phyloP scores from a whole-genome alignment of 2,797 vertebrate species.

The Cottoperca gobio region DNA sequence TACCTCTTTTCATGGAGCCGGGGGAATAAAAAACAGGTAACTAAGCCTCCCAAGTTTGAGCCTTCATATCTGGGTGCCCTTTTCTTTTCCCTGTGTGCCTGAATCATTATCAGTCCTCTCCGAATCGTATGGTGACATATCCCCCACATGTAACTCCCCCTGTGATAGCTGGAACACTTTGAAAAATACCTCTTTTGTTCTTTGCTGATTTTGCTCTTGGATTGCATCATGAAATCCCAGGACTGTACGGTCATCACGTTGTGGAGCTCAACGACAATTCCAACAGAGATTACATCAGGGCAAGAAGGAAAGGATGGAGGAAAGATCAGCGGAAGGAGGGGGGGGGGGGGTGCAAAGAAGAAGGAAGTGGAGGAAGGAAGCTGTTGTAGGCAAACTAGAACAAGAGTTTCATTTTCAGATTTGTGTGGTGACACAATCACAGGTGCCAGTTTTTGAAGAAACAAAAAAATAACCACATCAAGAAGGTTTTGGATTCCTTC shows the following conservation, averaged over 20 bases:
- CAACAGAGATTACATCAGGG: constrained; percentile 26
- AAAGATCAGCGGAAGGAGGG: background rate
- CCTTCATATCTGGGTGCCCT: constrained; percentile 52
- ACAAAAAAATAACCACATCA: constrained; percentile 51
- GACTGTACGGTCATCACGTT: constrained; percentile 47
- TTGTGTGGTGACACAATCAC: constrained; percentile 33
- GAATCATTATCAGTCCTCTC: constrained; percentile 19
- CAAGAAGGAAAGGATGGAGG: constrained; percentile 26
- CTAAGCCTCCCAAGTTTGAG: constrained; percentile 23
- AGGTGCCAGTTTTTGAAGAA: constrained; percentile 44
- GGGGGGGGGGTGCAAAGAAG: background rate
- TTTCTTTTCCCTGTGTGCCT: constrained; percentile 25
- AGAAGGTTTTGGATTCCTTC: constrained; percentile 40
- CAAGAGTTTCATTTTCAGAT: constrained; percentile 18
- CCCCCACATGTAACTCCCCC: constrained; percentile 11
- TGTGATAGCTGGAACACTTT: constrained; percentile 1
- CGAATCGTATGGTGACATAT: constrained; percentile 28
- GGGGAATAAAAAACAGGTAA: constrained; percentile 37
- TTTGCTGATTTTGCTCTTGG: constrained; percentile 48
- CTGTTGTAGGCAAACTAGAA: constrained; percentile 12
- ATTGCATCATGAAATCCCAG: constrained; percentile 60
- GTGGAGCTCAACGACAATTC: constrained; percentile 3
- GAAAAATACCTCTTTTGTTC: constrained; percentile 54
- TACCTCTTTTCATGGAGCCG: constrained; percentile 50
- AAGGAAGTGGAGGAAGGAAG: constrained; percentile 46